phyloP scores from a whole-genome alignment of 1,140 invertebrate species.

The Camponotus pennsylvanicus region DNA sequence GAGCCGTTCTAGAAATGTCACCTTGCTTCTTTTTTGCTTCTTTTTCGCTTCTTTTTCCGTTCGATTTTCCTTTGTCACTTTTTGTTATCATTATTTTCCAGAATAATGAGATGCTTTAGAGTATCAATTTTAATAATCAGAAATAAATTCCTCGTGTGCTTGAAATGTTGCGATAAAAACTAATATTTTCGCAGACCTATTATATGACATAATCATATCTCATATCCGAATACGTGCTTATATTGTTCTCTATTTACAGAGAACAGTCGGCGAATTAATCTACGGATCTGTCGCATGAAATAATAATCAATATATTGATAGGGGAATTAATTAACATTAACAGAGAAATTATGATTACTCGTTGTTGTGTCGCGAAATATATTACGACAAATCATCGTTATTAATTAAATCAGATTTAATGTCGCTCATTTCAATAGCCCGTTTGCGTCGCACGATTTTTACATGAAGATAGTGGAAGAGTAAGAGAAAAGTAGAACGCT shows the following conservation, averaged over 20 bases:
- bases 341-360: constrained; percentile 45
- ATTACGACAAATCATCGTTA: constrained; percentile 31
- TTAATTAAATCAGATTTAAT: constrained; percentile 51
- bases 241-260: constrained; percentile 28
- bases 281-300: background rate
- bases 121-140: background rate
- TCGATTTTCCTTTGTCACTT: background rate
- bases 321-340: constrained; percentile 51
- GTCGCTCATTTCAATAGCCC: background rate
- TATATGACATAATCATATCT: constrained; percentile 17
- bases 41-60: background rate
- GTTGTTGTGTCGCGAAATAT: background rate
- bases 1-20: constrained; percentile 29
- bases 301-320: constrained; percentile 56
- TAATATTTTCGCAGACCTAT: constrained; percentile 2
- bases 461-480: constrained; percentile 1
- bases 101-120: background rate
- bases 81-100: background rate
- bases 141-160: background rate
- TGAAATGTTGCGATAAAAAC: background rate
- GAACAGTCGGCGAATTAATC: constrained; percentile 40
- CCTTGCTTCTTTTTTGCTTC: constrained; percentile 14
- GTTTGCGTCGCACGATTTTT: constrained; percentile 33
- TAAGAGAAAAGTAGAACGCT: constrained; percentile 35
- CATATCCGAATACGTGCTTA: background rate